Base-by-base conservation (phyloP, 2,113 vertebrate genomes). In the Suricata suricatta region DNA sequence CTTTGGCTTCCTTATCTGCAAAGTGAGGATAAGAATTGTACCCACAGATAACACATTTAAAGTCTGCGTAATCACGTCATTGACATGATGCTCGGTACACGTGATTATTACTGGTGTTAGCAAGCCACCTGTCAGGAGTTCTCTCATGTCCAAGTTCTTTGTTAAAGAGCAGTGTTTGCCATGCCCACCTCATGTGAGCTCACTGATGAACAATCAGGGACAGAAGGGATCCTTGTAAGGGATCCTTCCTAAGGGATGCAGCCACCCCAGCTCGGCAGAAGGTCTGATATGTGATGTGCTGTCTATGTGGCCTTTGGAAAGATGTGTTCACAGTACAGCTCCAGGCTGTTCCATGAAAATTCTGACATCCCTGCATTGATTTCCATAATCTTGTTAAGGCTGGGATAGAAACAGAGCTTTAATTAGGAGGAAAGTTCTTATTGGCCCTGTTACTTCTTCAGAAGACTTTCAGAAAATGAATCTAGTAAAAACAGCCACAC, bases 381-480 rank as follows among this genome's bases (percentile, higher is more conserved):
- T 82, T 95, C 31, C 79, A 5, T 41, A 29, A 44, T 47, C 84
- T 83, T 44, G 27, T 94, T 74, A 33, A 31, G 23, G 81, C 54
- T 84, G 17, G 35, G 29, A 71, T 52, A 35, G 87, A 96, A 80
- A 50, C 7, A n/a, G 15, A 68, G n/a, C 60, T 68, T 94, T n/a
- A 25, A 87, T 81, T 88, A 33, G 88, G 93, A n/a, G 74, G 10
- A 76, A 81, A 33, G 27, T n/a, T 57, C n/a, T 77, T 29, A n/a
- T 71, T 88, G 76, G 72, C 9, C 23, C 57, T 33, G 12, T 90
- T 87, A 33, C 19, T 93, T 35, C 69, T 96, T 98, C 97, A 47
- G 95, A 90, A 98, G 96, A 82, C 25, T 72, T 98, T 82, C 29
- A 23, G 57, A 88, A 21, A 90, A 85, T 93, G 60, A 80, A 96